These are phyloP conservation scores for Spatulosminthurus flaviceps DNA, from an alignment of 2,888 invertebrate species.

Conservation along the genomic window DNA sequence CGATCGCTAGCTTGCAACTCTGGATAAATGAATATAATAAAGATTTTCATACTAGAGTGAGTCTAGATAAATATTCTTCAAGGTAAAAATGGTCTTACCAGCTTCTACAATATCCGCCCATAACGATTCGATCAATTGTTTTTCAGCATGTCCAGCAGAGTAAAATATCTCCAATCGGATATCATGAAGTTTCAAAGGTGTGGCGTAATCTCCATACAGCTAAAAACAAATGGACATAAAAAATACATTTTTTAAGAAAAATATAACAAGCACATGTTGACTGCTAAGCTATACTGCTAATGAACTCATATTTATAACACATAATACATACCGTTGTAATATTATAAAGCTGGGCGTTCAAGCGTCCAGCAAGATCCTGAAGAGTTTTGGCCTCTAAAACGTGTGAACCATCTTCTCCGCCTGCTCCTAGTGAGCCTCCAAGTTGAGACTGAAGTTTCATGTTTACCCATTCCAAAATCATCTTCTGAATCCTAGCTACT, in stretches of 20 bases:
- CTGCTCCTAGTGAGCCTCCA: slow-evolving; percentile 65
- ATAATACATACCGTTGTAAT: slow-evolving; percentile 79
- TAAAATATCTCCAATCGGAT: slow-evolving; percentile 94
- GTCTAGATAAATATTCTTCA: neutral
- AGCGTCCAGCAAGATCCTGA: slow-evolving; percentile 73
- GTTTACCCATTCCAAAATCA: slow-evolving; percentile 72
- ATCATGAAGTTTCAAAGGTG: slow-evolving; percentile 88
- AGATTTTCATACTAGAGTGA: neutral
- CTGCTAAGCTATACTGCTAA: too few relatives aligned
- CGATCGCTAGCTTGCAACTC: slow-evolving; percentile 56
- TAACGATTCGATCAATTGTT: slow-evolving; percentile 84
- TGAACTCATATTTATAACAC: neutral
- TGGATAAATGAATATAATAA: slow-evolving; percentile 67
- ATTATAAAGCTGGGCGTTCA: slow-evolving; percentile 85
- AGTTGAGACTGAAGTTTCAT: slow-evolving; percentile 66
- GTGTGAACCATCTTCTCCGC: slow-evolving; percentile 60
- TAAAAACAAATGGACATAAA: slow-evolving; percentile 64
- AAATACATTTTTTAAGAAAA: too few relatives aligned
- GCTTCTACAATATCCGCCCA: slow-evolving; percentile 85
- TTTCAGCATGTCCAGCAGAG: slow-evolving; percentile 92
- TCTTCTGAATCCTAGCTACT: slow-evolving; percentile 84
- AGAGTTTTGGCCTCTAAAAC: slow-evolving; percentile 53
- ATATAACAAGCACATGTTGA: too few relatives aligned
- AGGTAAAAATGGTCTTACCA: slow-evolving; percentile 64
- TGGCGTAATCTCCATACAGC: slow-evolving; percentile 92